Conservation (phyloP, 2,113 vertebrate genomes). For the Ochotona princeps region DNA sequence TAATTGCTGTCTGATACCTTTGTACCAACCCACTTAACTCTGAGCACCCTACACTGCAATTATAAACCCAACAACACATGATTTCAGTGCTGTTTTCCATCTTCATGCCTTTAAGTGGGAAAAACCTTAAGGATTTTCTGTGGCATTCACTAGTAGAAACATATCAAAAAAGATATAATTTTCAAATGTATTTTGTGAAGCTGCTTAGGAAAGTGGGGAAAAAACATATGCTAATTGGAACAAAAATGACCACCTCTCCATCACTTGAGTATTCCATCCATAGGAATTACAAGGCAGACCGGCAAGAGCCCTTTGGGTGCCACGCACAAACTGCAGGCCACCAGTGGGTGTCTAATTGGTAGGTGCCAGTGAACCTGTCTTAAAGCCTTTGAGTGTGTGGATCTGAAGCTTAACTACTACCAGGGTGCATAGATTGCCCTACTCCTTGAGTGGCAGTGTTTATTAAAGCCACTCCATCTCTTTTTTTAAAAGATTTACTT, state of each 20-base stretch:
- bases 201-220: conserved; percentile 15
- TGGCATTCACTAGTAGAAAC: conserved; percentile 41
- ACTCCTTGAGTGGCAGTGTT: conserved; percentile 1
- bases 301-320: background rate
- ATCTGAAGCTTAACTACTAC: background rate
- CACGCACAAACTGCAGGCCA: background rate
- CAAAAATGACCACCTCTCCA: background rate
- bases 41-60: conserved; percentile 40
- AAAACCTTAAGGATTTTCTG: conserved; percentile 36
- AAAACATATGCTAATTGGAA: background rate
- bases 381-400: background rate
- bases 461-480: background rate
- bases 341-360: background rate
- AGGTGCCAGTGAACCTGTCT: background rate
- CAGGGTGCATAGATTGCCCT: background rate
- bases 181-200: conserved; percentile 30
- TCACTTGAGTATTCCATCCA: background rate
- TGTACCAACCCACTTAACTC: conserved; percentile 2
- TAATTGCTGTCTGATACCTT: conserved; percentile 66
- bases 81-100: conserved; percentile 47
- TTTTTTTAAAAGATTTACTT: too few species aligned
- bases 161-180: conserved; percentile 23
- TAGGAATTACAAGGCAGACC: conserved; percentile 4
- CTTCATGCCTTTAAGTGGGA: conserved; percentile 43
- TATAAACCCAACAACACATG: background rate